Percentiles rank a stretch among this genome's conserved stretches.
Conservation (phyloP, 2,888 invertebrate species). For the Agonopterix heracliana region DNA sequence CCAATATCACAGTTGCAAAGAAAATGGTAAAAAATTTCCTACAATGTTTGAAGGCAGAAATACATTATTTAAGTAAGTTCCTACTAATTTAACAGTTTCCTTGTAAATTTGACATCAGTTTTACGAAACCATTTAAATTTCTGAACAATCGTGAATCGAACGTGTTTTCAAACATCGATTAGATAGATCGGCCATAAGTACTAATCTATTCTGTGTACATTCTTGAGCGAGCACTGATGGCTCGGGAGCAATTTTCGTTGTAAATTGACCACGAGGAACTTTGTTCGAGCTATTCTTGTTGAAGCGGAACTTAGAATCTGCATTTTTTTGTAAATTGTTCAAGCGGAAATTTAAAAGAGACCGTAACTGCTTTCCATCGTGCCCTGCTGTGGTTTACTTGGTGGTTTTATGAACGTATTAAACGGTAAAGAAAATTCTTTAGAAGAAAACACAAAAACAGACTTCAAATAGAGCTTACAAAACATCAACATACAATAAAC, state of each 20-base stretch:
- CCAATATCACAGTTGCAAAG: conserved; percentile 31
- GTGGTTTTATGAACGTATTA: conserved; percentile 2
- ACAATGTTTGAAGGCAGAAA: conserved; percentile 19
- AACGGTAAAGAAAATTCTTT: too few relatives aligned
- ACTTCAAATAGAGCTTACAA: too few relatives aligned
- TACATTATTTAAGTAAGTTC: neutral
- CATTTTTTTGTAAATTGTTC: conserved; percentile 4
- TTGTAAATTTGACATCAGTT: too few relatives aligned
- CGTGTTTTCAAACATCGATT: too few relatives aligned
- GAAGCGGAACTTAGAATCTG: neutral
- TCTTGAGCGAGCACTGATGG: too few relatives aligned
- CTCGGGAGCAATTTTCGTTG: conserved; percentile 1
- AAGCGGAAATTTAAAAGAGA: conserved; percentile 4
- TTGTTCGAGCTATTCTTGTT: conserved; percentile 5
- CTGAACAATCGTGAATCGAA: too few relatives aligned
- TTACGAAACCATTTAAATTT: too few relatives aligned
- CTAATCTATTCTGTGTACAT: too few relatives aligned
- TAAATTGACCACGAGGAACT: conserved; percentile 5
- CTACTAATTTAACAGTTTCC: too few relatives aligned
- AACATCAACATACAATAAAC: too few relatives aligned
- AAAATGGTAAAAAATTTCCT: conserved; percentile 29
- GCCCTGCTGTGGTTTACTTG: conserved; percentile 1
- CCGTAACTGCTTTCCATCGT: neutral
- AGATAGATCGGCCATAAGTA: too few relatives aligned
- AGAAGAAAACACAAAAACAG: too few relatives aligned